Percentiles rank a stretch among this genome's conserved stretches.
These are phyloP conservation scores for Acanthacorydalis orientalis DNA, from an alignment of 2,888 invertebrate genomes.

Conservation along the genomic window DNA sequence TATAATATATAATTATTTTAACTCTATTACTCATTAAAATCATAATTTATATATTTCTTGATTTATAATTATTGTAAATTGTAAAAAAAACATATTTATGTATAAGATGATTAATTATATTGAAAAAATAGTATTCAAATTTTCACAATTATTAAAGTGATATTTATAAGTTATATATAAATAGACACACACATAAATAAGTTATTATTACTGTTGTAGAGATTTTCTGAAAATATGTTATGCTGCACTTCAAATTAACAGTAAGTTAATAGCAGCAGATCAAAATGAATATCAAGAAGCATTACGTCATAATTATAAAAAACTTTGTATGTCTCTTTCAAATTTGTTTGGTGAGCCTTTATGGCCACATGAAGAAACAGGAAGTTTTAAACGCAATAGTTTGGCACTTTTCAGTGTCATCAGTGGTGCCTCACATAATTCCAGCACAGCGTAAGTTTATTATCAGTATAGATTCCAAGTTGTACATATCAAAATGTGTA, in stretches of 20 bases:
- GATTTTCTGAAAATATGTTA: constrained; percentile 84
- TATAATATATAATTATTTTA: too few relatives aligned
- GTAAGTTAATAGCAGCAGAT: constrained; percentile 71
- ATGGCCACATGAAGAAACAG: constrained; percentile 40
- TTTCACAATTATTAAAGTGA: too few relatives aligned
- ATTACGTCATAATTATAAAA: constrained; percentile 70
- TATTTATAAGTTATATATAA: too few relatives aligned
- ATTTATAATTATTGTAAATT: too few relatives aligned
- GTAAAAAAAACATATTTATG: too few relatives aligned
- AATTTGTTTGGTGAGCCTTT: constrained; percentile 58
- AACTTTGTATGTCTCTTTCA: constrained; percentile 62
- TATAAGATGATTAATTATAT: too few relatives aligned
- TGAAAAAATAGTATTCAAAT: too few relatives aligned
- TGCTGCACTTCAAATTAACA: constrained; percentile 77
- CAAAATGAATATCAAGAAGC: constrained; percentile 88
- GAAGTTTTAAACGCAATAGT: constrained; percentile 55
- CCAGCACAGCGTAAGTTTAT: constrained; percentile 54
- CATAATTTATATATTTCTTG: too few relatives aligned
- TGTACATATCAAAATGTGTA: too few relatives aligned
- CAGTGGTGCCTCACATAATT: constrained; percentile 62
- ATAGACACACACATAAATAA: too few relatives aligned
- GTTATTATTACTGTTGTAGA: constrained; percentile 28
- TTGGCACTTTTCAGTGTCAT: constrained; percentile 63
- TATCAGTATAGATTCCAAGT: too few relatives aligned
- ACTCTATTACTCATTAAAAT: too few relatives aligned